phyloP scores from a whole-genome alignment of 1,140 invertebrate genomes.

The Drosophila melanica region DNA sequence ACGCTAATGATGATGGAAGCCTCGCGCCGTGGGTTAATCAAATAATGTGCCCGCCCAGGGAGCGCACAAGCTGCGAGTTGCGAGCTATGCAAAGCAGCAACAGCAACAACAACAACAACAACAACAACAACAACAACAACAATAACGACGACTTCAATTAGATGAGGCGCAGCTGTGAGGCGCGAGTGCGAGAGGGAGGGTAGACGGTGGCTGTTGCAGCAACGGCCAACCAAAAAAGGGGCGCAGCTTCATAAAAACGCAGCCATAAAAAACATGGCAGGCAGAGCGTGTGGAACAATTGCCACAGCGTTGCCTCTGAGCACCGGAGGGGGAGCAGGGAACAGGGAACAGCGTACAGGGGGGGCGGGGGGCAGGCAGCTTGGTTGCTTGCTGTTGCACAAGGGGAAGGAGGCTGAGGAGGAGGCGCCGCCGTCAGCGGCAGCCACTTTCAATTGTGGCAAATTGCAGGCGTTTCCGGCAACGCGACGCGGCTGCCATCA shows the following conservation, averaged over 20 bases:
- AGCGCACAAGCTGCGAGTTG: slow-evolving; percentile 13
- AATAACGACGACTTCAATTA: slow-evolving; percentile 67
- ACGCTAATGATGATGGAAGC: slow-evolving; percentile 79
- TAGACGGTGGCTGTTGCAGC: slow-evolving; percentile 47
- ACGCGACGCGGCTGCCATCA: slow-evolving; percentile 59
- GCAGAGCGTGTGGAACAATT: slow-evolving; percentile 29
- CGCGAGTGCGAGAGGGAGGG: slow-evolving; percentile 9
- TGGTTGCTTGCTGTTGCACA: slow-evolving; percentile 3
- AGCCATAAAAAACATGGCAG: slow-evolving; percentile 66
- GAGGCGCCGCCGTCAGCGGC: slow-evolving; percentile 37
- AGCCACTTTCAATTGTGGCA: slow-evolving; percentile 81
- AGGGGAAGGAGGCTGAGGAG: not conserved
- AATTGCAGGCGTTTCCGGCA: slow-evolving; percentile 77
- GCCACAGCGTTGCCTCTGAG: slow-evolving; percentile 2
- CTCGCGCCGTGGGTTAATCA: slow-evolving; percentile 70
- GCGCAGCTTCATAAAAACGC: slow-evolving; percentile 38
- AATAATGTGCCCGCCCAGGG: slow-evolving; percentile 61
- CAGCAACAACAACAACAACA: slow-evolving; percentile 29
- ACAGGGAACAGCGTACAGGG: not conserved
- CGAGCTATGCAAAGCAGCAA: slow-evolving; percentile 64
- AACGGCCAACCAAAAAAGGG: slow-evolving; percentile 72
- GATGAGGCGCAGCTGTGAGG: slow-evolving; percentile 39
- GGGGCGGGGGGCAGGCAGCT: slow-evolving; percentile 1
- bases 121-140: slow-evolving; percentile 39
- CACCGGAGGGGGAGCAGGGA: not conserved